Base-by-base conservation (phyloP, 2,888 invertebrate species). In the Megalurothrips usitatus region DNA sequence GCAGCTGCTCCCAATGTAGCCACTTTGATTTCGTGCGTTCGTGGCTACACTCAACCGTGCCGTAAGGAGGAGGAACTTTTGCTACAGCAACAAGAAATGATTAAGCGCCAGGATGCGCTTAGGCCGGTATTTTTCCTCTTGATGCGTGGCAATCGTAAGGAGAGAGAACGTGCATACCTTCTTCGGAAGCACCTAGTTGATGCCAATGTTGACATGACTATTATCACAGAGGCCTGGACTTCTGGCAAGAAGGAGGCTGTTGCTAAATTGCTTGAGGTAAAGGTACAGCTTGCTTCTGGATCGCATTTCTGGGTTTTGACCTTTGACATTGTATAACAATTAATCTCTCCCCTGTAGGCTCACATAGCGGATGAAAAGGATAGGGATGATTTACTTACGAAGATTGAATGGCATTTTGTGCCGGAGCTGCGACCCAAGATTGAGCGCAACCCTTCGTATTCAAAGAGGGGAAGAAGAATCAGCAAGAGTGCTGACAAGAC, bases 121-220 rank as follows among this genome's bases (percentile, higher is more conserved):
- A 90, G 91, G 85, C 93, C 93, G 17, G 92, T 93, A 83, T 93
- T 93, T 87, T 91, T 90, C 83, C 90, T 91, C 82, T 87, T 92
- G 83, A 88, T 92, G 82, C 89, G 90, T 0, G 68, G 68, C 68
- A 75, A 26, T 12, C 68, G 68, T 8, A 75, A 75, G 26, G 68
- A 75, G 12, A 23, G 26, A 12, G 23, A 26, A 26, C 68, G 68
- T 26, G 68, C 26, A 12, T 75, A 75, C 12, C 11, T 26, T 4
- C 68, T 75, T 26, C 26, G 68, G 9, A 75, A 26, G 26, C 23
- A 75, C 23, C 26, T 75, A 10, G 23, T 75, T 12, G 68, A 75
- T 75, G 68, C 68, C 12, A 23, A 75, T 75, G 26, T 75, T 23
- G 68, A 75, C 26, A 75, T 75, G 68, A 26, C 23, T 0, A 8